phyloP scores from a whole-genome alignment of 2,888 invertebrate genomes.

The Dendrolimus houi region DNA sequence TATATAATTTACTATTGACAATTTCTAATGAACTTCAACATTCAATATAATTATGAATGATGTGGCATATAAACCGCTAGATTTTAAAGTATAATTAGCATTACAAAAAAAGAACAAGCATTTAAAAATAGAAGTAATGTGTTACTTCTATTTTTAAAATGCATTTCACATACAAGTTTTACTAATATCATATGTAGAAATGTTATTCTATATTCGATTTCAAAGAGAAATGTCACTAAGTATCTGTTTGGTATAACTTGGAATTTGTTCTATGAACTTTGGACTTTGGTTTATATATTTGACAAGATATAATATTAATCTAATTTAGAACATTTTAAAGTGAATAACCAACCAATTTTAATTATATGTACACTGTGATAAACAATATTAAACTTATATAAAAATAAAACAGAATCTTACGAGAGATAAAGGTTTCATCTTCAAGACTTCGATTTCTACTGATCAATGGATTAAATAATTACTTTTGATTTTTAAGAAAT shows the following conservation, averaged over 20 bases:
- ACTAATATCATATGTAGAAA: neutral
- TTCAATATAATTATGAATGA: too few relatives aligned
- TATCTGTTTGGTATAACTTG: neutral
- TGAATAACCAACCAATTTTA: neutral
- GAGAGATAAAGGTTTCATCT: constrained; percentile 48
- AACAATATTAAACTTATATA: neutral
- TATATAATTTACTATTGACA: too few relatives aligned
- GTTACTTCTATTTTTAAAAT: neutral
- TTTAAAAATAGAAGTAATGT: too few relatives aligned
- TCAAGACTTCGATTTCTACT: constrained; percentile 1
- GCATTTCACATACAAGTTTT: neutral
- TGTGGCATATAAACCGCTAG: too few relatives aligned
- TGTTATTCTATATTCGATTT: neutral
- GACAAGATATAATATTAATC: neutral
- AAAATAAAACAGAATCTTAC: constrained; percentile 26
- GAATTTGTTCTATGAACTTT: constrained; percentile 11
- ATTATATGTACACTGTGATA: too few relatives aligned
- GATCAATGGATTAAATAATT: too few relatives aligned
- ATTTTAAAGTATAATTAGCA: constrained; percentile 22
- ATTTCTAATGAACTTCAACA: too few relatives aligned
- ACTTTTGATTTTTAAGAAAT: neutral
- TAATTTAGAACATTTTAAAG: neutral
- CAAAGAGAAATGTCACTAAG: neutral
- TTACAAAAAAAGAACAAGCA: constrained; percentile 10
- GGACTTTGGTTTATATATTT: constrained; percentile 11